Base-by-base conservation (phyloP, 2,797 vertebrate genomes). In the Vultur gryphus region DNA sequence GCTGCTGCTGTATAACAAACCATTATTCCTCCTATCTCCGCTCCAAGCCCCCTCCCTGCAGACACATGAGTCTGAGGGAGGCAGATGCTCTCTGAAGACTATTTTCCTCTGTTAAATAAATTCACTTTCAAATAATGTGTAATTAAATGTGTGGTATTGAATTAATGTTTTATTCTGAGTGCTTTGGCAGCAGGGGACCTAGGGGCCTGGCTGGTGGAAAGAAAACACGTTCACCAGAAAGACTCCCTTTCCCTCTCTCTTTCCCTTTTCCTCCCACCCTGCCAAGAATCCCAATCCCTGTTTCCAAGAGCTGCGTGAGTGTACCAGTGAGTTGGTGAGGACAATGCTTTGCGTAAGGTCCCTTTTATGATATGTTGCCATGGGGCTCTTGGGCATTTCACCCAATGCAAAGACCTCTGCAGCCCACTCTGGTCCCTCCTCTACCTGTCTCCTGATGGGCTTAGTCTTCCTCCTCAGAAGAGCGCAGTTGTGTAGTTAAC, bases 81-180 rank as follows among this genome's bases (percentile, higher is more conserved):
- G 94, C 93, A 94, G 95, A 95, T 89, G 64, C 94, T 95, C 97
- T 78, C 89, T 93, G 92, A 97, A 97, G 96, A 96, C 96, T 97
- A 80, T 97, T 97, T 97, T 97, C 96, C 95, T 96, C 96, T 3
- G 90, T 93, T 96, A 97, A 96, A 97, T 97, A 96, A 98, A 97
- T 97, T 98, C 96, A 96, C 96, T 97, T 97, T 97, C 96, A 96
- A 97, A 97, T 97, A 97, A 97, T 94, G 96, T 98, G 97, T 98
- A 98, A 98, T 98, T 98, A 98, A 98, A 98, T 95, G 96, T 97
- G 97, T 97, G 97, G 97, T 97, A 97, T 96, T 94, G 95, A 97
- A 97, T 98, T 98, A 97, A 97, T 97, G 97, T 96, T 98, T 97
- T 95, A 97, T 98, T 97, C 96, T 84, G 95, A 98, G 97, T 93